Percentiles rank a stretch among this genome's conserved stretches.
Conservation (phyloP, 2,797 vertebrate species). For the Pseudopleuronectes americanus region DNA sequence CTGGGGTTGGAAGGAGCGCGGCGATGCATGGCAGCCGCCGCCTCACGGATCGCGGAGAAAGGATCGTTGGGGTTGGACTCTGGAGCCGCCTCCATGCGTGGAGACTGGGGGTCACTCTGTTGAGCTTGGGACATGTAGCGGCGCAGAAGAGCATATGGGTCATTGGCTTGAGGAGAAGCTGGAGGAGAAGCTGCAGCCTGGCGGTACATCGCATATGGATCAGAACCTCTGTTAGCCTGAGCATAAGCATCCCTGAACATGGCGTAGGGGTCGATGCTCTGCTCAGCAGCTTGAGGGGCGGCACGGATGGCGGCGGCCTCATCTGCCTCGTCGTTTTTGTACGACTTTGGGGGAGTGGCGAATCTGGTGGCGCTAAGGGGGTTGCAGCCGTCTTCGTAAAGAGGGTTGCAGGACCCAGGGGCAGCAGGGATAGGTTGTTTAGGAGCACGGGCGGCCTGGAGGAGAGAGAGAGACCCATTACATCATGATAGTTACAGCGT, state of each 20-base stretch:
- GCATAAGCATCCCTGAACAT: slow-evolving; percentile 71
- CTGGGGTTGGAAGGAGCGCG: slow-evolving; percentile 40
- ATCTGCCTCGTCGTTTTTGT: slow-evolving; percentile 57
- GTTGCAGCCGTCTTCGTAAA: slow-evolving; percentile 83
- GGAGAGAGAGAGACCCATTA: neutral
- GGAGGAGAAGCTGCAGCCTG: slow-evolving; percentile 47
- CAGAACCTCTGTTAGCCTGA: slow-evolving; percentile 67
- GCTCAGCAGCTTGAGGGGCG: slow-evolving; percentile 57
- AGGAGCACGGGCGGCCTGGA: slow-evolving; percentile 68
- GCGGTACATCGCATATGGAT: slow-evolving; percentile 74
- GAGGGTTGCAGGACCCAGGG: slow-evolving; percentile 83
- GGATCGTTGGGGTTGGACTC: slow-evolving; percentile 70
- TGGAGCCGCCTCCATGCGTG: slow-evolving; percentile 53
- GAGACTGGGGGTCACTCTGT: slow-evolving; percentile 54
- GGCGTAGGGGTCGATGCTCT: slow-evolving; percentile 74
- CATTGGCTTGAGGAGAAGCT: slow-evolving; percentile 40
- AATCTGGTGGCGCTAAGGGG: slow-evolving; percentile 79
- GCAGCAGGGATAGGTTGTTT: slow-evolving; percentile 59
- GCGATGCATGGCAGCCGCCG: slow-evolving; percentile 66
- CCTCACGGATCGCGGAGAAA: slow-evolving; percentile 61
- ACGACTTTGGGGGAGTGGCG: slow-evolving; percentile 60
- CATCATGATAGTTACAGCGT: neutral
- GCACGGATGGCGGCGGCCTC: slow-evolving; percentile 72
- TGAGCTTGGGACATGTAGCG: slow-evolving; percentile 62
- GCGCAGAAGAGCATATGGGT: slow-evolving; percentile 63